Evolutionary conservation across 1,140 invertebrate species (phyloP).

Genomic region (Phenacoccus solenopsis): DNA sequence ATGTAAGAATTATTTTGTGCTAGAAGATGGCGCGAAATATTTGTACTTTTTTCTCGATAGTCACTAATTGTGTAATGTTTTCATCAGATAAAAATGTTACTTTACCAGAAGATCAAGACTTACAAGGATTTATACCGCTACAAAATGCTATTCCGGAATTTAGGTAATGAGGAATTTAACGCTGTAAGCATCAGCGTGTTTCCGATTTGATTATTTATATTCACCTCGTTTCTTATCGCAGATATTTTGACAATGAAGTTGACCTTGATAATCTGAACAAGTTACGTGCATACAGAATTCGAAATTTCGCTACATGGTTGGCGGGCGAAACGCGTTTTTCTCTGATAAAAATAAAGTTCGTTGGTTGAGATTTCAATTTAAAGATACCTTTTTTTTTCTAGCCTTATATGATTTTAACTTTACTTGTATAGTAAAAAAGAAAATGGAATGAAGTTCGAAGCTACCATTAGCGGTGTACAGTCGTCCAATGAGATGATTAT

Average conservation of each 20-base stretch:
- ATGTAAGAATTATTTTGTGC: slow-evolving; percentile 15
- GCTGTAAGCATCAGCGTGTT: background rate
- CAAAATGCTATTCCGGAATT: slow-evolving; percentile 44
- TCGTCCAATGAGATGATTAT: background rate
- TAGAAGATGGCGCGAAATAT: background rate
- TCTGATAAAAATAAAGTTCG: background rate
- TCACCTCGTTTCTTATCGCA: background rate
- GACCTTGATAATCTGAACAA: slow-evolving; percentile 31
- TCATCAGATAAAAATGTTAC: slow-evolving; percentile 49
- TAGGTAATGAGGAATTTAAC: slow-evolving; percentile 29
- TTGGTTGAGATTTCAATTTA: background rate
- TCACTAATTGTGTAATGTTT: slow-evolving; percentile 24
- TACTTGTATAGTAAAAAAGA: background rate
- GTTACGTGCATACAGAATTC: slow-evolving; percentile 24
- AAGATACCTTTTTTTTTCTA: background rate
- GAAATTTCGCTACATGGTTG: background rate
- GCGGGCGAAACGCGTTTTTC: background rate
- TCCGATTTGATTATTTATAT: background rate
- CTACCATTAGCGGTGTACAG: background rate
- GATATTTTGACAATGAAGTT: slow-evolving; percentile 25
- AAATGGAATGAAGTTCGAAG: background rate
- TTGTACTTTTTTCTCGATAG: slow-evolving; percentile 19
- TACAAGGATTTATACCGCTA: slow-evolving; percentile 65
- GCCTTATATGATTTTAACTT: background rate
- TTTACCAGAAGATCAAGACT: slow-evolving; percentile 62